phyloP scores from a whole-genome alignment of 2,797 vertebrate species.

The Acridotheres tristis region DNA sequence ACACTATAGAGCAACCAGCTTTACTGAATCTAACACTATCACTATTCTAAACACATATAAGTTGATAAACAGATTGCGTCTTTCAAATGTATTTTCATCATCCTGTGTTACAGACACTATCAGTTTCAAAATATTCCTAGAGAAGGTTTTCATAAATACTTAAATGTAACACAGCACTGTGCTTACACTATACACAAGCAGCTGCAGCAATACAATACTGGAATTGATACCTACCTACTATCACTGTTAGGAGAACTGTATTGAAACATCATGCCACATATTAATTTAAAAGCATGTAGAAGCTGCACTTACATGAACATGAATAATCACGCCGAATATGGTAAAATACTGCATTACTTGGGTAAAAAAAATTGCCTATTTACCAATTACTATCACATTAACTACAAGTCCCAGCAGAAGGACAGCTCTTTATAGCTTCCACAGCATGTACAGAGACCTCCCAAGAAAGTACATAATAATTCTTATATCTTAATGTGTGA shows the following conservation, averaged over 20 bases:
- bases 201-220: not conserved
- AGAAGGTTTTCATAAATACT: not conserved
- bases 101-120: not conserved
- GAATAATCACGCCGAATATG: not conserved
- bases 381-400: not conserved
- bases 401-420: not conserved
- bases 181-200: not conserved
- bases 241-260: not conserved
- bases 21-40: not conserved
- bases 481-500: not conserved
- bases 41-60: not conserved
- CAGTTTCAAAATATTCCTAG: not conserved
- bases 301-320: not conserved
- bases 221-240: not conserved
- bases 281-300: not conserved
- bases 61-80: not conserved
- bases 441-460: not conserved
- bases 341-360: not conserved
- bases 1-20: not conserved
- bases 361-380: not conserved
- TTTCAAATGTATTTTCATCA: not conserved
- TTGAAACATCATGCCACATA: not conserved
- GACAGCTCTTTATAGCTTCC: not conserved
- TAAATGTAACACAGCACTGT: not conserved
- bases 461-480: fast-evolving